Percentiles rank a stretch among this genome's conserved stretches.
These are phyloP conservation scores for Astropecten irregularis DNA, from an alignment of 53 echinoderm and acorn worm genomes.

Conservation along the genomic window DNA sequence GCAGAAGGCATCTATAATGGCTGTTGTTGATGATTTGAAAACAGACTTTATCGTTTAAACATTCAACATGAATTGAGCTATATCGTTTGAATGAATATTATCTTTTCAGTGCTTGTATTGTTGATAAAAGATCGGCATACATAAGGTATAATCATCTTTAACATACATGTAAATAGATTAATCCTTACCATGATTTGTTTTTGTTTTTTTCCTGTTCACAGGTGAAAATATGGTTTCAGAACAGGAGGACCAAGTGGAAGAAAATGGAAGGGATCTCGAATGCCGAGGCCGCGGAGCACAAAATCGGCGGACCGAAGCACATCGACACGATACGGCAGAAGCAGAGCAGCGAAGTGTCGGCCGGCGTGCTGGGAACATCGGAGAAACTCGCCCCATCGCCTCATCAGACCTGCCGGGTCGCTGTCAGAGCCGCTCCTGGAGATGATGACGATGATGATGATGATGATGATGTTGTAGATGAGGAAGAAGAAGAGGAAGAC, in stretches of 20 bases:
- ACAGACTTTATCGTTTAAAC: no score
- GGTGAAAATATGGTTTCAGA: slow-evolving; percentile 99
- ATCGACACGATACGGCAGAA: slow-evolving; percentile 94
- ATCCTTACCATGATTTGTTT: no score
- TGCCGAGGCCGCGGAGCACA: slow-evolving; percentile 98
- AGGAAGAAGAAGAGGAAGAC: not conserved
- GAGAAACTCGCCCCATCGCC: slow-evolving; percentile 12
- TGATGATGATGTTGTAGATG: slow-evolving; percentile 9
- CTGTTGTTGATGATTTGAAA: no score
- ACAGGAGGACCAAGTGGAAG: slow-evolving; percentile 97
- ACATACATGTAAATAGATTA: no score
- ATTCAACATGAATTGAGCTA: no score
- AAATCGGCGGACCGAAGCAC: slow-evolving; percentile 96
- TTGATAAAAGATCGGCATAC: no score
- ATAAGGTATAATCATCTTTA: no score
- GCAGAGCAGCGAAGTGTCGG: slow-evolving; percentile 64
- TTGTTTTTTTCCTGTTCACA: no score
- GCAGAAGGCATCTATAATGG: no score
- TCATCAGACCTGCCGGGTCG: not conserved
- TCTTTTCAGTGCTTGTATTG: no score
- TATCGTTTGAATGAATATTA: no score
- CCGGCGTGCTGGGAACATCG: not conserved
- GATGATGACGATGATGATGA: slow-evolving; percentile 48
- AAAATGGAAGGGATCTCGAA: slow-evolving; percentile 99
- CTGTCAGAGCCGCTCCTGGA: not conserved